Base-by-base conservation (phyloP, 2,797 vertebrate species). In the Cacajao melanocephalus region DNA sequence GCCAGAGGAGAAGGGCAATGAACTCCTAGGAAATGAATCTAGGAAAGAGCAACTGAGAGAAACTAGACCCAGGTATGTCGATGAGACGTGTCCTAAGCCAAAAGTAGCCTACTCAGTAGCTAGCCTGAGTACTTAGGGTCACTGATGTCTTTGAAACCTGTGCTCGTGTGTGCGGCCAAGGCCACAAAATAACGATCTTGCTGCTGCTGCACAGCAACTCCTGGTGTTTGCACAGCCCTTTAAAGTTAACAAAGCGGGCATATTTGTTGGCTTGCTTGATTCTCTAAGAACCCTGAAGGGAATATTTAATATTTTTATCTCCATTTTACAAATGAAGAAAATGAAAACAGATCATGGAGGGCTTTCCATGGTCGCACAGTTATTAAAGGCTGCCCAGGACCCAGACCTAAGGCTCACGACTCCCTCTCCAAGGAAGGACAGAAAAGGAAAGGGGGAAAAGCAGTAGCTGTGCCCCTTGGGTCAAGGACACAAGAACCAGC, bases 281-380 rank as follows among this genome's bases (percentile, higher is more conserved):
- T 90, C 96, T 90, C 61, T 50, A 73, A 90, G 57, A 58, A 22
- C 36, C 33, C 50, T 72, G 15, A n/a, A 96, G 50, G 57, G 57
- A 73, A 76, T 80, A 55, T 28, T 93, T 96, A 92, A 64, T 87
- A 39, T 24, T 72, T 95, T 75, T 79, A 84, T 75, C 17, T 91
- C 70, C 26, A 75, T 67, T 94, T 91, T 67, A 94, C n/a, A 94
- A 95, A 93, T 70, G 46, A 88, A 95, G 82, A 92, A 87, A 79
- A 84, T 55, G 17, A 90, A 78, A 80, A 79, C 28, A 89, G 70
- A 83, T 80, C 7, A 1, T 24, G 6, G n/a, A 82, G 52, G 9
- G 19, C 15, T 90, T 33, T 88, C 46, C n/a, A 52, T 15, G 20
- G 50, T 72, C 36, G 61, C n/a, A 19, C 10, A 15, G 55, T 84